A percentile compares a stretch with the other conserved stretches of the same genome.
Conservation (phyloP, 1,140 invertebrate species). For the Oncopeltus fasciatus region DNA sequence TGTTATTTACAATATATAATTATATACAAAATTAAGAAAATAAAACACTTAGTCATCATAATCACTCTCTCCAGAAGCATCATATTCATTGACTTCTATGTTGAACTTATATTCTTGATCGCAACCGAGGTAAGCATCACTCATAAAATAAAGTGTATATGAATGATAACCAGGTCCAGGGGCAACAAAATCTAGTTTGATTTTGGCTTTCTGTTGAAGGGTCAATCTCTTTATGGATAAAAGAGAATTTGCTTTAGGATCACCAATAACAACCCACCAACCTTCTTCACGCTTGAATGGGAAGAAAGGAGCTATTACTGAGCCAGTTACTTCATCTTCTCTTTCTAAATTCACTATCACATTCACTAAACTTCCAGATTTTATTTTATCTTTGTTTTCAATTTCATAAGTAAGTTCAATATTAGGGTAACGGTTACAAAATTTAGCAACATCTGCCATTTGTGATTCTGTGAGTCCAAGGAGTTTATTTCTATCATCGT, state of each 20-base stretch:
- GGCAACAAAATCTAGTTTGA: slow-evolving; percentile 90
- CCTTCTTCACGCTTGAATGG: slow-evolving; percentile 96
- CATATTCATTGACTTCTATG: slow-evolving; percentile 61
- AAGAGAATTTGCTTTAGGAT: slow-evolving; percentile 84
- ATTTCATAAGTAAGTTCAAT: slow-evolving; percentile 94
- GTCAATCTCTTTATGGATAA: slow-evolving; percentile 92
- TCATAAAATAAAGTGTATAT: slow-evolving; percentile 97
- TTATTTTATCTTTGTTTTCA: slow-evolving; percentile 60
- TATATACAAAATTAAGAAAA: not conserved
- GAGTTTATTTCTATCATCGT: slow-evolving; percentile 75
- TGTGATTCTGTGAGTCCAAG: slow-evolving; percentile 70
- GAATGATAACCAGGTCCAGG: slow-evolving; percentile 69
- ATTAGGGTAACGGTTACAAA: slow-evolving; percentile 98
- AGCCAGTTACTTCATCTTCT: slow-evolving; percentile 91
- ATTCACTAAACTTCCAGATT: slow-evolving; percentile 67
- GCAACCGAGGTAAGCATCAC: slow-evolving; percentile 94
- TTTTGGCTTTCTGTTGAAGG: slow-evolving; percentile 82
- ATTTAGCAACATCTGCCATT: slow-evolving; percentile 93
- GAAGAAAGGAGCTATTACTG: slow-evolving; percentile 95
- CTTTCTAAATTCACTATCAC: slow-evolving; percentile 85
- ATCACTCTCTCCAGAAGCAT: slow-evolving; percentile 30
- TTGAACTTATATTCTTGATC: slow-evolving; percentile 90
- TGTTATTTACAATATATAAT: too few relatives aligned
- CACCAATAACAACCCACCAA: slow-evolving; percentile 99
- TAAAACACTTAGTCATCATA: not conserved